Conservation (phyloP, 92 coral and sea anemone genomes). For the Zoanthus sociatus region DNA sequence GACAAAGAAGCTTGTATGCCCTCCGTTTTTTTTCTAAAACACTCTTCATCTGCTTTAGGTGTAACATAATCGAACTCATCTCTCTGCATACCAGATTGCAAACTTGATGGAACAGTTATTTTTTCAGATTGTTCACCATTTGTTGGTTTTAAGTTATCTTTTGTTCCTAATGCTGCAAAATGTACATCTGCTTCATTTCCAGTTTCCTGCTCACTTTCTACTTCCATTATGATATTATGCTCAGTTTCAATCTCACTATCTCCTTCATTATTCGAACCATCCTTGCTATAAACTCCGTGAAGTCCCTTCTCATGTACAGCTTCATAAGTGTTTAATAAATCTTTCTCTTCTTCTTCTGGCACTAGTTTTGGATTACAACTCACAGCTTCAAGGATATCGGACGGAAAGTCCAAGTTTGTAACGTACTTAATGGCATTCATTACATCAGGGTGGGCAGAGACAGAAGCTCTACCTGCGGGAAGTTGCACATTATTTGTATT, state of each 20-base stretch:
- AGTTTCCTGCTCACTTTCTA: slow-evolving; percentile 9
- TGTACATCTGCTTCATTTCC: slow-evolving; percentile 9
- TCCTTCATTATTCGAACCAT: neutral
- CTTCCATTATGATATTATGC: slow-evolving; percentile 4
- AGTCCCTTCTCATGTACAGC: neutral
- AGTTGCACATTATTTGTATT: slow-evolving; percentile 14
- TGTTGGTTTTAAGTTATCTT: neutral
- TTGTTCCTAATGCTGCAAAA: neutral
- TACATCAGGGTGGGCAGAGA: slow-evolving; percentile 42
- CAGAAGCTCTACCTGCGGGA: neutral
- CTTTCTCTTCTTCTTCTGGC: neutral
- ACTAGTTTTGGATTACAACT: neutral
- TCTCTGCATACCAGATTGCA: neutral
- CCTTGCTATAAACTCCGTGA: neutral
- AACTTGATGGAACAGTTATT: neutral
- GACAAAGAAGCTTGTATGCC: neutral
- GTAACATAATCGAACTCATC: neutral
- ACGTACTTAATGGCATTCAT: slow-evolving; percentile 34
- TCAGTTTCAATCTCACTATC: neutral
- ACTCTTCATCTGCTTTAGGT: neutral
- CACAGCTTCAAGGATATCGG: neutral
- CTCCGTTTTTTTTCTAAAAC: neutral
- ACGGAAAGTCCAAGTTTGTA: slow-evolving; percentile 21
- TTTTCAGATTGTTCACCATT: neutral
- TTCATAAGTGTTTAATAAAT: neutral